These are phyloP conservation scores for Microtus richardsoni DNA, from an alignment of 2,113 vertebrate genomes.

Conservation along the genomic window DNA sequence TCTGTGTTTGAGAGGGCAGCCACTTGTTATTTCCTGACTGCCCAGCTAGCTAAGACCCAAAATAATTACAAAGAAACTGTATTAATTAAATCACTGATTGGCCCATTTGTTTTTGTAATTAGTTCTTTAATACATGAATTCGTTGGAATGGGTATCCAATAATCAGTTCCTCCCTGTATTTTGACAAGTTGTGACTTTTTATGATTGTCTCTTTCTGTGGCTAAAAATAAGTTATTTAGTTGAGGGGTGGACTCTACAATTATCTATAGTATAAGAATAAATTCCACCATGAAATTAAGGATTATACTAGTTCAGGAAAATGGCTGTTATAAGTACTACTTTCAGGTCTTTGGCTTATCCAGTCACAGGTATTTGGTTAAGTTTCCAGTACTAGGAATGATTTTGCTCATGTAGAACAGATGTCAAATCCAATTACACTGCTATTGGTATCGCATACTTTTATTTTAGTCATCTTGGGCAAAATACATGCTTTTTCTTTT, in stretches of 20 bases:
- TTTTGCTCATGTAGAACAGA: not conserved
- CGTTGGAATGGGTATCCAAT: not conserved
- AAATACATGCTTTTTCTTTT: not conserved
- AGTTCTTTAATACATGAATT: not conserved
- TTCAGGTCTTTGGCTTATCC: not conserved
- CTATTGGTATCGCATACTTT: not conserved
- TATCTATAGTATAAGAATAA: not conserved
- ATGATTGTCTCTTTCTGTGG: rapidly evolving
- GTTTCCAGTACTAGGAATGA: not conserved
- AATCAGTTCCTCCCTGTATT: not conserved
- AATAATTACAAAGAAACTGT: too few relatives aligned
- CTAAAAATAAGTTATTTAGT: not conserved
- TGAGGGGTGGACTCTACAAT: not conserved
- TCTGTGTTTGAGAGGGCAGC: not conserved
- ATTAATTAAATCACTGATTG: too few relatives aligned
- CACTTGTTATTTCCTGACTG: too few relatives aligned
- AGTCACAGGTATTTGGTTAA: not conserved
- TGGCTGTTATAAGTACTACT: not conserved
- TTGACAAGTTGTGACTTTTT: not conserved
- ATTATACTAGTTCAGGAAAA: not conserved
- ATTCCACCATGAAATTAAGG: not conserved
- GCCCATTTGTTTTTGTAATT: too few relatives aligned
- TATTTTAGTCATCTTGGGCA: not conserved
- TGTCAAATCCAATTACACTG: not conserved
- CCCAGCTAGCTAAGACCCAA: too few relatives aligned